Percentiles rank a stretch among this genome's conserved stretches.
Evolutionary conservation across 1,140 invertebrate genomes (phyloP).

Genomic region (Calycopis cecrops): DNA sequence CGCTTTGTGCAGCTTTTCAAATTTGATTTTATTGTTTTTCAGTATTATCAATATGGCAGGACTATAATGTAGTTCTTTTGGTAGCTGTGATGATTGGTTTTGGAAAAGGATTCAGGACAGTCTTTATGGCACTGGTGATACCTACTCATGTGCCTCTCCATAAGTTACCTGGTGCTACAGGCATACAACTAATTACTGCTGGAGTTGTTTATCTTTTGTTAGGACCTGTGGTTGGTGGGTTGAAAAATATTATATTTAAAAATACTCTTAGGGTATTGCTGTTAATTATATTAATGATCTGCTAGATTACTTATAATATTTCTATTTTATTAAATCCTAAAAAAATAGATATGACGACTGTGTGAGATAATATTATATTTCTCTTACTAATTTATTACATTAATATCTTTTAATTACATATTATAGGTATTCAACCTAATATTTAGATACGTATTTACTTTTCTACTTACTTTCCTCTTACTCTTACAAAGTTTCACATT

Average conservation of each 20-base stretch:
- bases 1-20: not conserved
- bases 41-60: constrained; percentile 71
- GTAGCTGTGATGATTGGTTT: constrained; percentile 78
- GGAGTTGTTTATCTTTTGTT: constrained; percentile 75
- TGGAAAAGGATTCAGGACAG: constrained; percentile 79
- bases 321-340: too few relatives aligned
- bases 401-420: too few relatives aligned
- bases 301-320: too few relatives aligned
- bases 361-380: too few relatives aligned
- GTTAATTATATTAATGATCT: too few relatives aligned
- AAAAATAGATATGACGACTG: too few relatives aligned
- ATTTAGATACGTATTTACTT: too few relatives aligned
- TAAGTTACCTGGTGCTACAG: constrained; percentile 78
- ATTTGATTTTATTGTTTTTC: constrained; percentile 25
- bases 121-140: constrained; percentile 81
- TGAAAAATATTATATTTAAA: constrained; percentile 9
- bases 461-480: too few relatives aligned
- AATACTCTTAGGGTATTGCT: too few relatives aligned
- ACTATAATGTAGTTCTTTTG: constrained; percentile 58
- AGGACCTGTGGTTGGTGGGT: constrained; percentile 77
- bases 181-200: constrained; percentile 77
- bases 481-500: too few relatives aligned
- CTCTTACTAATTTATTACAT: too few relatives aligned
- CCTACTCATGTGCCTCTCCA: constrained; percentile 79
- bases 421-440: too few relatives aligned